Base-by-base conservation (phyloP, 2,797 vertebrate genomes). In the Liasis olivaceus region DNA sequence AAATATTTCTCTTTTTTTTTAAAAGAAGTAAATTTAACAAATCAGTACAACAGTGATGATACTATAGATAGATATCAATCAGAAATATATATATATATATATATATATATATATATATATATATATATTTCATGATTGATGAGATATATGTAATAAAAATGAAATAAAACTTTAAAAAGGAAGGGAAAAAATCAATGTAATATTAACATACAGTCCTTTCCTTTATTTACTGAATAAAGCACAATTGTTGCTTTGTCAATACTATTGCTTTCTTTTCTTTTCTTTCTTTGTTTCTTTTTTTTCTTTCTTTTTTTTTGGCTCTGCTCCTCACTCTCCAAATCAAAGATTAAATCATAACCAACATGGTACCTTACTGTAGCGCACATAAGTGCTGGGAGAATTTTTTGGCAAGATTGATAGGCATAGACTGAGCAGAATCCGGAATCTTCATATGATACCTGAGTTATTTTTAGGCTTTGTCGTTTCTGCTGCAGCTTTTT, bases 321-420 rank as follows among this genome's bases (percentile, higher is more conserved):
- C 20, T 62, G 31, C 31, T 26, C 24, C 22, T 63, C 36, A 24
- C 36, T 59, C 72, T 58, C 36, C 72, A 88, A 93, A 62, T 88
- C 91, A 84, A 84, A 42, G 5, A 92, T 69, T 90, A 58, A 90
- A 0, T 92, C 90, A 91, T 90, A 92, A 91, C 94, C 94, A 91
- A 31, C 13, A 88, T 86, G 22, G 51, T 59, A 54, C 91, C 63
- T 95, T 94, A 51, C 9, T 92, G 93, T 96, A 91, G 56, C 56
- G 69, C 89, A 64, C 93, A 89, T 72, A 91, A 63, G 59, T 47
- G 58, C 92, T 93, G 91, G 13, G 91, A 89, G 58, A 84, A 58
- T 93, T 72, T 94, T 95, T 93, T 94, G 93, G 81, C 87, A 91
- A 58, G 15, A 88, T 11, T 90, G 93, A 94, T 66, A 90, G 90